Conservation (phyloP, 2,113 vertebrate genomes). For the Tragelaphus scriptus region DNA sequence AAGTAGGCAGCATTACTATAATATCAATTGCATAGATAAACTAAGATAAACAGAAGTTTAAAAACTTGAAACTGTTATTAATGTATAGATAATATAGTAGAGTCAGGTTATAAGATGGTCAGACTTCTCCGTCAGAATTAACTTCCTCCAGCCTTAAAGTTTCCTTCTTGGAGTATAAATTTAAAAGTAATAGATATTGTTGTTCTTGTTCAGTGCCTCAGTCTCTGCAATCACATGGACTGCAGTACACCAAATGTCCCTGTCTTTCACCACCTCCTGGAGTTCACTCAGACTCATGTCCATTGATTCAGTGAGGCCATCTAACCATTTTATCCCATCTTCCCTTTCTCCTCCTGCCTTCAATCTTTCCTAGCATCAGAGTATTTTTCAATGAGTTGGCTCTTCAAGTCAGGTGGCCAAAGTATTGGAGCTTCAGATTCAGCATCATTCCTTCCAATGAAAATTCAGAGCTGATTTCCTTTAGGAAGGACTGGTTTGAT, state of each 20-base stretch:
- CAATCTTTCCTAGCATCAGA: too few relatives aligned
- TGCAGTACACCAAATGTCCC: not conserved
- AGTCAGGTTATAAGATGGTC: not conserved
- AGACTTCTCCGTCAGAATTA: not conserved
- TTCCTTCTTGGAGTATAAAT: not conserved
- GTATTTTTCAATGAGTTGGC: too few relatives aligned
- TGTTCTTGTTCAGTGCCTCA: not conserved
- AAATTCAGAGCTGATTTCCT: too few relatives aligned
- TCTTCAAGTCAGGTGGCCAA: too few relatives aligned
- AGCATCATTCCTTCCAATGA: too few relatives aligned
- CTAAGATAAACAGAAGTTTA: not conserved
- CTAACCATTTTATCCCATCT: not conserved
- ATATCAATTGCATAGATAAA: not conserved
- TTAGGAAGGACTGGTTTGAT: too few relatives aligned
- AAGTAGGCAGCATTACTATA: not conserved
- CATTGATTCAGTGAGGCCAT: not conserved
- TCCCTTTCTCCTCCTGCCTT: too few relatives aligned
- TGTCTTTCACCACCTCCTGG: not conserved
- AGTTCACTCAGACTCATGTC: not conserved
- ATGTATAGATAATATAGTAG: not conserved
- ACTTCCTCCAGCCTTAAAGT: not conserved
- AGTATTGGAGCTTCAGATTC: too few relatives aligned
- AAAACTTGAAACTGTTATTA: not conserved
- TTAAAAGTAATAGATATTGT: not conserved
- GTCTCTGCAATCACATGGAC: not conserved